phyloP scores from a whole-genome alignment of 2,797 vertebrate genomes.

The Glossophaga mutica region DNA sequence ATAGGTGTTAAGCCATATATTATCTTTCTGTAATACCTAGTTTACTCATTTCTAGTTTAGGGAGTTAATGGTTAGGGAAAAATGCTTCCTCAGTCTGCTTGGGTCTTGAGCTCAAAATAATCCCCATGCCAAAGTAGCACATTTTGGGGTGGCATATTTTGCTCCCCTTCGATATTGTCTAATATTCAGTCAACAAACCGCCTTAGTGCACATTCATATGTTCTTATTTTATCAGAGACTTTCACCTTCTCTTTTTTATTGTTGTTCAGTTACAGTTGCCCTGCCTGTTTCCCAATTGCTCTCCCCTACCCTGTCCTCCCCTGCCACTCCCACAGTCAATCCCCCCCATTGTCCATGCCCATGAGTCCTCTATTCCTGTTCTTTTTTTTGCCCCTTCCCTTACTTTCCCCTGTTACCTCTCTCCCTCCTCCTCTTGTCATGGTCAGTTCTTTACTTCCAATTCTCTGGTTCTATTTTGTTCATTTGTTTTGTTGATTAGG shows the following conservation, averaged over 20 bases:
- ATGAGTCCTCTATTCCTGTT: too few species aligned
- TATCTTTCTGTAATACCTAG: not conserved
- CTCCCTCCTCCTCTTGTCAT: too few species aligned
- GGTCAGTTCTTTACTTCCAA: too few species aligned
- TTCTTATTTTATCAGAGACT: not conserved
- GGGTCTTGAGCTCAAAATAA: not conserved
- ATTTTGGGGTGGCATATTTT: not conserved
- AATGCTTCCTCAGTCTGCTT: not conserved
- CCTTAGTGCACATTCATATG: not conserved
- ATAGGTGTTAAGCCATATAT: not conserved
- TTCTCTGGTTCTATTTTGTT: too few species aligned
- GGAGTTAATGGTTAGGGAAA: not conserved
- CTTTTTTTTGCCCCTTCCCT: too few species aligned
- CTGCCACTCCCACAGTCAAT: too few species aligned
- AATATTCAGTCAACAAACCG: not conserved
- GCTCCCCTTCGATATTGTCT: not conserved
- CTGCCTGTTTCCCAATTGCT: too few species aligned
- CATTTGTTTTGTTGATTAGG: too few species aligned
- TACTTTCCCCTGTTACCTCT: too few species aligned
- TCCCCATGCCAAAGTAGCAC: not conserved
- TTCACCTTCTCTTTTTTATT: not conserved
- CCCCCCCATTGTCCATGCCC: too few species aligned
- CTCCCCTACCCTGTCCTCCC: too few species aligned
- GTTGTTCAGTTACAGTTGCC: too few species aligned
- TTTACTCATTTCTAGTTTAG: not conserved